phyloP scores from a whole-genome alignment of 1,140 invertebrate genomes.

The Aphis craccivora region DNA sequence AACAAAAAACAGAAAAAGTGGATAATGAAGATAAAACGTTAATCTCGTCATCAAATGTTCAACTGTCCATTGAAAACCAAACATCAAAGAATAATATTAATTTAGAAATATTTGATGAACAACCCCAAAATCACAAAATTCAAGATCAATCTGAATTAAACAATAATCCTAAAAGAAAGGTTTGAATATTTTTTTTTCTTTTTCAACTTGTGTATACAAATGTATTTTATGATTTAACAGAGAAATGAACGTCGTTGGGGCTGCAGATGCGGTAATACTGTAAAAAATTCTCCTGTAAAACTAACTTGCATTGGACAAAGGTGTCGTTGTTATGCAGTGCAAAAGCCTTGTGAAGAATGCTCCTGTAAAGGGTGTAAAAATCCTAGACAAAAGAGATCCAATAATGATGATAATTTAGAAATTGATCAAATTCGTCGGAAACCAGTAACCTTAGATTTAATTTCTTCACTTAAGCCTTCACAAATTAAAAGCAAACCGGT shows the following conservation, averaged over 20 bases:
- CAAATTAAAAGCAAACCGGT: neutral
- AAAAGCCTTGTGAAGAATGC: constrained; percentile 85
- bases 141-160: neutral
- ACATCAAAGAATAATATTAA: neutral
- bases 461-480: constrained; percentile 35
- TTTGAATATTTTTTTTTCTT: neutral
- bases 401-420: constrained; percentile 10
- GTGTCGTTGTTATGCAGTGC: constrained; percentile 90
- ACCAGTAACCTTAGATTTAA: constrained; percentile 38
- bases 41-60: neutral
- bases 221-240: neutral
- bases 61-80: neutral
- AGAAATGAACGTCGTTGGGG: constrained; percentile 68
- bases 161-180: constrained; percentile 35
- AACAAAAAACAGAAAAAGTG: neutral
- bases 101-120: constrained; percentile 4
- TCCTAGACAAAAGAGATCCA: constrained; percentile 65
- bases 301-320: constrained; percentile 90
- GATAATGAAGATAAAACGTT: neutral
- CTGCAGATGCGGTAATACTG: constrained; percentile 90
- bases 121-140: neutral
- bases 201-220: neutral
- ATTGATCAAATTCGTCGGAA: constrained; percentile 26
- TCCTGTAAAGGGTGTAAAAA: constrained; percentile 90
- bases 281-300: constrained; percentile 82